Evolutionary conservation across 2,113 vertebrate species (phyloP), one percentile per base, ranked within the genome.

Genomic region (Catharus fuscescens): DNA sequence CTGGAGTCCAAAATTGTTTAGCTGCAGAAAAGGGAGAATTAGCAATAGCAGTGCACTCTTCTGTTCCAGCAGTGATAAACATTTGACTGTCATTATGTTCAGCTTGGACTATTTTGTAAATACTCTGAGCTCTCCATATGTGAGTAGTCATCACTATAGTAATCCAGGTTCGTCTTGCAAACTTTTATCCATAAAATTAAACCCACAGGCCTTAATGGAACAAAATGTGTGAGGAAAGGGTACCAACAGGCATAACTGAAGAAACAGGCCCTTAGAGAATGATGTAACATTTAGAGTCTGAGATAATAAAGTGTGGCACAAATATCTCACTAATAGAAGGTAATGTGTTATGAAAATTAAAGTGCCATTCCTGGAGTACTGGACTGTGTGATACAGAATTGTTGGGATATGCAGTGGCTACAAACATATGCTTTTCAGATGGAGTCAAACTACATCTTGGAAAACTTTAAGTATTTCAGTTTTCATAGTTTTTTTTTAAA

Each of bases 61-160:
- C 53, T 91, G 19, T 86, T 83, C 74, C 80, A 83, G 34, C 64
- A 92, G 62, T 15, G 86, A 74, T 90, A 97, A 93, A 86, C 52
- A 84, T 88, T 96, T 83, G 52, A 67, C 53, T 91, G 89, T 74
- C 60, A 74, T 94, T 90, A 80, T 78, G 48, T 93, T 95, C 82
- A 92, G n/a, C 48, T 72, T 88, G 80, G 64, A 42, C 69, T 93
- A 60, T 50, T 96, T 57, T 74, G 78, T 66, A 94, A 94, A 90
- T 88, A 69, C 28, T 74, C 76, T 34, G 56, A 78, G 72, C 40
- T 91, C 64, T 91, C 44, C 56, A 47, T 53, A 34, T 53, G 36
- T 0, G 0, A 19, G 36, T 94, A 93, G 64, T 64, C 76, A 83
- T 74, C 18, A 8, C 73, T 83, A 18, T 13, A 72, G 61, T 72